Evolutionary conservation across 1,140 invertebrate species (phyloP).

Genomic region (Homarus americanus): DNA sequence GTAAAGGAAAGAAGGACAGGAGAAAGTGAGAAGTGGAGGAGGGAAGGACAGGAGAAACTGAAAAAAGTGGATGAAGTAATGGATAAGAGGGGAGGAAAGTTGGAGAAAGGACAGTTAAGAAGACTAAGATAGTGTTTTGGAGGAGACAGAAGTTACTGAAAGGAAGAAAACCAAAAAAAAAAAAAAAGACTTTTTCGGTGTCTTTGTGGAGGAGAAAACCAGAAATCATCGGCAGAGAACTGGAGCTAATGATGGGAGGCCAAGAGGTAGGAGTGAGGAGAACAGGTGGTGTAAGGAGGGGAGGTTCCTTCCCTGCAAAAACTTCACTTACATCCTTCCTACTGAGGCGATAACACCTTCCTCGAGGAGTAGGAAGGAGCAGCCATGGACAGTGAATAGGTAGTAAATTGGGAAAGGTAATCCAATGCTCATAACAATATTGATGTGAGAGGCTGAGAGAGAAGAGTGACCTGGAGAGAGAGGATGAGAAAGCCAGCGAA

Average conservation of each 20-base stretch:
- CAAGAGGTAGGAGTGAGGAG: slow-evolving; percentile 5
- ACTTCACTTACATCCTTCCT: neutral
- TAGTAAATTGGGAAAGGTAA: neutral
- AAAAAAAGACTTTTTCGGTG: neutral
- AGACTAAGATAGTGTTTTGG: neutral
- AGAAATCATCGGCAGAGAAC: neutral
- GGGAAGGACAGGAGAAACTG: neutral
- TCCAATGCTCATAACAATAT: neutral
- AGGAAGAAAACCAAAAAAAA: neutral
- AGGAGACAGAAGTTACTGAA: neutral
- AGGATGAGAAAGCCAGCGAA: neutral
- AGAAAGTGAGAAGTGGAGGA: neutral
- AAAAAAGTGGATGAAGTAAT: neutral
- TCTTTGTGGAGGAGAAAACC: slow-evolving; percentile 8
- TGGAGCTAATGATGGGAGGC: slow-evolving; percentile 13
- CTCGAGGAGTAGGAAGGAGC: neutral
- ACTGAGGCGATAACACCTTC: neutral
- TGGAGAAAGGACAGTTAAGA: slow-evolving; percentile 5
- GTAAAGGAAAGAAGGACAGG: neutral
- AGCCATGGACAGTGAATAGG: neutral
- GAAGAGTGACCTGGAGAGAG: neutral
- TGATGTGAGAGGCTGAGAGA: neutral
- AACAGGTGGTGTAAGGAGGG: neutral
- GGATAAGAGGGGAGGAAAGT: slow-evolving; percentile 17
- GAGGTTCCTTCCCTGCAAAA: neutral